A percentile compares a stretch with the other conserved stretches of the same genome.
Evolutionary conservation across 1,140 invertebrate genomes (phyloP).

Genomic region (Wasmannia auropunctata): DNA sequence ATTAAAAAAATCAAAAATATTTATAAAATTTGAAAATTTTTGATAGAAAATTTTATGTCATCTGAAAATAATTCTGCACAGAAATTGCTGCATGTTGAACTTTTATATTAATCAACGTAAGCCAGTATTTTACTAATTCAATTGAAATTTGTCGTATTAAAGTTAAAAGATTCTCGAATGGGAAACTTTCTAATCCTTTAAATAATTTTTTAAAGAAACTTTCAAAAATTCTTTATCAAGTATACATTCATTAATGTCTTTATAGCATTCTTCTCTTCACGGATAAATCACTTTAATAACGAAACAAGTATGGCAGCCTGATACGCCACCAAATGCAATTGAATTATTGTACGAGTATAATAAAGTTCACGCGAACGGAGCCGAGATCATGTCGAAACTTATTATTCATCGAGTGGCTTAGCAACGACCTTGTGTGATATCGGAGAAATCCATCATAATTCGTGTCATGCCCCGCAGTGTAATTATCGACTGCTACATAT

Average conservation of each 20-base stretch:
- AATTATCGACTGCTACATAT: slow-evolving; percentile 37
- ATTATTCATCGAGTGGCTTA: slow-evolving; percentile 19
- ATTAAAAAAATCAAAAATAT: not conserved
- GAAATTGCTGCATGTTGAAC: not conserved
- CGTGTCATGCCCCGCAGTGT: slow-evolving; percentile 8
- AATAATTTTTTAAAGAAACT: not conserved
- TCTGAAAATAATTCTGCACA: not conserved
- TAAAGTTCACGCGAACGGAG: slow-evolving; percentile 28
- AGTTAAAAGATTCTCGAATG: not conserved
- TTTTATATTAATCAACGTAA: not conserved
- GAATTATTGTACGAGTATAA: slow-evolving; percentile 23
- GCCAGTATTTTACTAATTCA: not conserved
- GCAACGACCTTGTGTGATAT: slow-evolving; percentile 36
- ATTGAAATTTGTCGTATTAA: not conserved
- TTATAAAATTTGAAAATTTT: not conserved
- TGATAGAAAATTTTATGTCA: not conserved
- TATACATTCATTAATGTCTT: not conserved
- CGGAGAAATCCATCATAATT: slow-evolving; percentile 48
- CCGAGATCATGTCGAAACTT: slow-evolving; percentile 32
- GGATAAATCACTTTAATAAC: slow-evolving; percentile 2
- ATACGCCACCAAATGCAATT: slow-evolving; percentile 2
- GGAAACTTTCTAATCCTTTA: not conserved
- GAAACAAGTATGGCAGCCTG: not conserved
- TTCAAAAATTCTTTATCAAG: not conserved
- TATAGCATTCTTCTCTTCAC: not conserved